These are phyloP conservation scores for Tinea pellionella DNA, from an alignment of 2,888 invertebrate species.

Conservation along the genomic window DNA sequence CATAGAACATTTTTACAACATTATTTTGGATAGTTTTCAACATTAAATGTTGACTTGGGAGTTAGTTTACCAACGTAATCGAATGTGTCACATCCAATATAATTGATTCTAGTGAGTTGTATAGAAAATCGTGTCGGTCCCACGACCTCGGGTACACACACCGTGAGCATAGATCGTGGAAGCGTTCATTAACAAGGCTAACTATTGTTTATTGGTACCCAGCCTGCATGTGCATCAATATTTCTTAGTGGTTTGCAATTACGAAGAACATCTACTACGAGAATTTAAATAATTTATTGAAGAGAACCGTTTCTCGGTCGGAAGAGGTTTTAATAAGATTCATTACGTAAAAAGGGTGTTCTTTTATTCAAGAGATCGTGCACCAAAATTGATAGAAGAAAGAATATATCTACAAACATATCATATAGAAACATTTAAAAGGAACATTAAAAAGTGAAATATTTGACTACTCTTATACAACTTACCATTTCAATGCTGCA, in stretches of 20 bases:
- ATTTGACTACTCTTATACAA: background rate
- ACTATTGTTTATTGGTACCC: conserved; percentile 37
- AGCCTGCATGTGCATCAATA: conserved; percentile 10
- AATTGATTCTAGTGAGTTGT: background rate
- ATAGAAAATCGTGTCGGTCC: conserved; percentile 20
- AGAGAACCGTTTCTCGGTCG: background rate
- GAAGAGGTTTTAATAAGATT: conserved; percentile 3
- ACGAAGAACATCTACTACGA: background rate
- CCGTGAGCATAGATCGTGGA: conserved; percentile 25
- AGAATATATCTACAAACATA: background rate
- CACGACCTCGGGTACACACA: conserved; percentile 34
- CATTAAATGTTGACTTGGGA: too few relatives aligned
- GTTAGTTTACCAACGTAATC: background rate
- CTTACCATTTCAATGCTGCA: background rate
- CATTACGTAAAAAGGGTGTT: background rate
- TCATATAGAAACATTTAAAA: background rate
- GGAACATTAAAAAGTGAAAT: background rate
- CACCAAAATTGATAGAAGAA: background rate
- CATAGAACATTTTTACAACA: too few relatives aligned
- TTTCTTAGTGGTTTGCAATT: conserved; percentile 8
- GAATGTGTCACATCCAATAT: background rate
- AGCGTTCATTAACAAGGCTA: conserved; percentile 58
- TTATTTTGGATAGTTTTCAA: too few relatives aligned
- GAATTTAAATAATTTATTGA: conserved; percentile 10
- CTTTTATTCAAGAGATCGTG: conserved; percentile 1